These are phyloP conservation scores for Saimiri boliviensis DNA, from an alignment of 2,113 vertebrate species.

Conservation along the genomic window DNA sequence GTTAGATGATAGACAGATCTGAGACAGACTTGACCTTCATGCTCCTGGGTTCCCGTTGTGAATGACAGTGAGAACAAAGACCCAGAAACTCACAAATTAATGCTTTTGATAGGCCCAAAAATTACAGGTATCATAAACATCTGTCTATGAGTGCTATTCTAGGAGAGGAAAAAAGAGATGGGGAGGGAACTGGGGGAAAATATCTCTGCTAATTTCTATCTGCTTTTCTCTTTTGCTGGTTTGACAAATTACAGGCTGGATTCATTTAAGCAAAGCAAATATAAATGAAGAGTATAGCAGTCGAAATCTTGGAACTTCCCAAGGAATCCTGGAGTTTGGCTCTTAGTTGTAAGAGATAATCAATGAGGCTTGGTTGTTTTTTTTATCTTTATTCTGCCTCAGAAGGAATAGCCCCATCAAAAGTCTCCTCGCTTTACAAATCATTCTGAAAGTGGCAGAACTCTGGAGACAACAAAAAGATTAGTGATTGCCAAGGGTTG, in stretches of 20 bases:
- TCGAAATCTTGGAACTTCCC: background rate
- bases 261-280: background rate
- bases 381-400: background rate
- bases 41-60: background rate
- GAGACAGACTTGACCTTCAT: background rate
- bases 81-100: background rate
- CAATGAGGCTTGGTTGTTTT: background rate
- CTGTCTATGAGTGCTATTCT: background rate
- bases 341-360: background rate
- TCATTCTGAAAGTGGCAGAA: background rate
- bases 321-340: background rate
- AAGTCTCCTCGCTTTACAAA: slow-evolving; percentile 14
- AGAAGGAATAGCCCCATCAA: background rate
- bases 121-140: background rate
- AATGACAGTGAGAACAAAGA: background rate
- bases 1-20: background rate
- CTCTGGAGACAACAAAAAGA: background rate
- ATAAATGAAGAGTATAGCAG: background rate
- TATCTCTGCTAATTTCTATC: background rate
- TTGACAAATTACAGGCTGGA: background rate
- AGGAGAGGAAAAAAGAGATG: background rate
- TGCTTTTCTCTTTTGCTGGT: background rate
- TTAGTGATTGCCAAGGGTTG: background rate
- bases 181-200: background rate
- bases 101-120: background rate